Evolutionary conservation across 1,140 invertebrate species (phyloP), one percentile per base, ranked within the genome.

Genomic region (Aphelenchoides avenae): DNA sequence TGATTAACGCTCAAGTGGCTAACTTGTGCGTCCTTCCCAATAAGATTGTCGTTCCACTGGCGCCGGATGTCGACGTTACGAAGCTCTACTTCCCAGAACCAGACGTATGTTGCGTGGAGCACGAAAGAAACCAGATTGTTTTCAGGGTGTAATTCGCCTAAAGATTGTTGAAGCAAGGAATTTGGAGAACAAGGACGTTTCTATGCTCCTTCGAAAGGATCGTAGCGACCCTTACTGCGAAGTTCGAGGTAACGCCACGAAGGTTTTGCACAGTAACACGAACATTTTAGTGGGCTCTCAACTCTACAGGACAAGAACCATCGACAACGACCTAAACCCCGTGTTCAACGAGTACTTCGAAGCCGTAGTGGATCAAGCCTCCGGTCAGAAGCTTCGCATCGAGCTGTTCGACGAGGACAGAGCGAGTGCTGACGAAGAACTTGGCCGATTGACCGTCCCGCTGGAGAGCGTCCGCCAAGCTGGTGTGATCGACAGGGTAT

Each of bases 41-140:
- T 54, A 61, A 70, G 52, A 75, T 75, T 31, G 75, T 75, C 20
- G 52, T 75, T 13, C 73, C 73, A 6, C 37, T 75, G 11, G 72
- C 65, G 29, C 72, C 73, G 3, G 60, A 75, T 46, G 64, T 77
- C 11, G 62, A 75, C 52, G 58, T 75, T 31, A 72, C 65, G 18
- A 52, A 70, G 27, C 62, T 75, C 3, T 77, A 74, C 51, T 73
- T 77, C 51, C 73, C 75, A n/a, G 65, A 75, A 39, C 72, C 75
- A 22, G 75, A 75, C 50, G 67, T 70, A 27, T 55, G 63, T 66
- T 30, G 22, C 39, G 24, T 36, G 13, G 13, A 36, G 18, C 27
- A 36, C 34, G 18, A 36, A 13, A 36, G 18, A 36, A 36, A 36
- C n/a, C n/a, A n/a, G n/a, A n/a, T n/a, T n/a, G n/a, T 36, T 22